Evolutionary conservation across 2,888 invertebrate genomes (phyloP), one percentile per base, ranked within the genome.

Genomic region (Drosophila borealis): DNA sequence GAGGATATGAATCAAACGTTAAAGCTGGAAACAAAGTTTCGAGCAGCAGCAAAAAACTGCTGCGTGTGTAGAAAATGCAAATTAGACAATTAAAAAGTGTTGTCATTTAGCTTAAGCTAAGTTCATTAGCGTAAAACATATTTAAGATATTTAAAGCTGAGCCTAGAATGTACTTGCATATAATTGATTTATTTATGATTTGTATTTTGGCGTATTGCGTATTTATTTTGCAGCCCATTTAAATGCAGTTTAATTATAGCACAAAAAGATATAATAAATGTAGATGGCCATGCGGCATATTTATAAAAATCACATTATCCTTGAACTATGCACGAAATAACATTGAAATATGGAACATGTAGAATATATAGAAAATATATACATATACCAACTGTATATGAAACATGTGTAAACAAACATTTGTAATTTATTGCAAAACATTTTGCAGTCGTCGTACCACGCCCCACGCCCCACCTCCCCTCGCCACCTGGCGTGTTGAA

Each of bases 311-410:
- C 45, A 34, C 29, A 66, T 49, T 70, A 87, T 87, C 88, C 85
- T 87, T 81, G 81, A 87, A 81, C 78, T 84, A 80, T 42, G 54
- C 72, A 49, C 41, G 51, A 49, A 45, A 54, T 46, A 75, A 37
- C 49, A 50, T 50, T 53, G 56, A 73, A 44, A 36, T 21, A 21
- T 36, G 55, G 25, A 36, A 36, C 13, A 44, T 33, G 34, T 53
- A 25, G 17, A 21, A 51, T 14, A 57, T 21, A 54, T 46, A 54
- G 6, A 62, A 39, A 36, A 39, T 42, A 45, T 56, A 29, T 42
- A 45, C 53, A 29, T 33, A 17, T 55, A 48, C 48, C 29, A 8
- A 19, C 6, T 41, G 5, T 36, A 54, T 14, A 14, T 17, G 4
- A 50, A 39, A 68, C 25, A 53, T 60, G 48, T 57, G 63, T 70